A percentile compares a stretch with the other conserved stretches of the same genome.
Conservation (phyloP, 2,888 invertebrate species). For the Drosophila tripunctata region DNA sequence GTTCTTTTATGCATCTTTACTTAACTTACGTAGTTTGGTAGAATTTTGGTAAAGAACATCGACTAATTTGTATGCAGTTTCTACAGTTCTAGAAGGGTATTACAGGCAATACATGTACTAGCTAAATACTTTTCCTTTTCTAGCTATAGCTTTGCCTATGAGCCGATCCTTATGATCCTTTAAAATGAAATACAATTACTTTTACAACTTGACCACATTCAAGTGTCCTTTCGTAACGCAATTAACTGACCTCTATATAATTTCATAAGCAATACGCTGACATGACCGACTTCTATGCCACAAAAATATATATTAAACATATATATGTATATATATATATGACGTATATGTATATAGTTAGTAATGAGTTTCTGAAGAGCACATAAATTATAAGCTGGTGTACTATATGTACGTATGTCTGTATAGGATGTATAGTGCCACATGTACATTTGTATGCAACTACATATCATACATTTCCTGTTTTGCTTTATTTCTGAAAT, state of each 20-base stretch:
- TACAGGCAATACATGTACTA: too few species aligned
- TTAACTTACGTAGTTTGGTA: too few species aligned
- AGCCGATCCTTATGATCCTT: too few species aligned
- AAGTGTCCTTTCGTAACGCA: not conserved
- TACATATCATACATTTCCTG: slow-evolving; percentile 35
- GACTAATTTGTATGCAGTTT: too few species aligned
- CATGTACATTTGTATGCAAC: slow-evolving; percentile 2
- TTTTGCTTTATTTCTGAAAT: slow-evolving; percentile 23
- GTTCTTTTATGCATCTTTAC: too few species aligned
- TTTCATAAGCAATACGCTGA: not conserved
- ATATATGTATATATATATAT: not conserved
- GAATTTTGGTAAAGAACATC: too few species aligned
- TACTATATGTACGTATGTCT: too few species aligned
- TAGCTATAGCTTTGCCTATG: too few species aligned
- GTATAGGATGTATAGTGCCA: not conserved
- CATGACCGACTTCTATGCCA: not conserved
- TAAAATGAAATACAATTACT: too few species aligned
- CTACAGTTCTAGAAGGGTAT: too few species aligned
- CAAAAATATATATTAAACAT: too few species aligned
- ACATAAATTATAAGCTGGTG: slow-evolving; percentile 27
- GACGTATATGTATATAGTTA: not conserved
- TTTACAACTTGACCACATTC: not conserved
- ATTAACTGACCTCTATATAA: not conserved
- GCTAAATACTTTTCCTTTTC: too few species aligned
- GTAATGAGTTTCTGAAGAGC: slow-evolving; percentile 24